A percentile compares a stretch with the other conserved stretches of the same genome.
Evolutionary conservation across 1,140 invertebrate species (phyloP).

Genomic region (Drosophila sp.): DNA sequence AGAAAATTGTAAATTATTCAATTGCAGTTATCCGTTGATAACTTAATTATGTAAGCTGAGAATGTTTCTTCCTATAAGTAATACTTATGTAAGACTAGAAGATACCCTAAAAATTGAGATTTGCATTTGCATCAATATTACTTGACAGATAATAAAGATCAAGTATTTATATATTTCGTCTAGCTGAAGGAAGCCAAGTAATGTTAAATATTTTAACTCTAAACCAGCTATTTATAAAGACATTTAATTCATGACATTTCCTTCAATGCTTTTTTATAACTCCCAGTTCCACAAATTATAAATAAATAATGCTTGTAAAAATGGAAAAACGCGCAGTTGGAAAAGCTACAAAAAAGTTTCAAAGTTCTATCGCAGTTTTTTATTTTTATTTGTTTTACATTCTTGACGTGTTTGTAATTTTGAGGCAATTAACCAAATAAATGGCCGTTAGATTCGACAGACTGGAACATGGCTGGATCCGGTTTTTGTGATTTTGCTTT

Average conservation of each 20-base stretch:
- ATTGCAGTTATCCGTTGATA: slow-evolving; percentile 20
- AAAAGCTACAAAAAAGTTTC: background rate
- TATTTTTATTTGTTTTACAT: slow-evolving; percentile 25
- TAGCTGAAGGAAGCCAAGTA: no score
- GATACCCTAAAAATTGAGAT: background rate
- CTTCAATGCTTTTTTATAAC: no score
- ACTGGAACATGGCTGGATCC: slow-evolving; percentile 40
- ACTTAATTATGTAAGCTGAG: slow-evolving; percentile 34
- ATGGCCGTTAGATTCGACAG: slow-evolving; percentile 35
- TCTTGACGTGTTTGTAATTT: slow-evolving; percentile 37
- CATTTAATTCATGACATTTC: no score
- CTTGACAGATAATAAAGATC: no score
- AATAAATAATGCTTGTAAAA: background rate
- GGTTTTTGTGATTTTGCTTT: slow-evolving; percentile 11
- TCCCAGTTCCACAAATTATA: background rate
- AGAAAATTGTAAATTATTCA: slow-evolving; percentile 28
- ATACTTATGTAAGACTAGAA: background rate
- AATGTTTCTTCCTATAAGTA: background rate
- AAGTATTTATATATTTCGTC: background rate
- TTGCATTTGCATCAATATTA: no score
- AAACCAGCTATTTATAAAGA: no score
- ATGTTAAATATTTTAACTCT: no score
- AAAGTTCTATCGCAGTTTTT: slow-evolving; percentile 15
- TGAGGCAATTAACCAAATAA: slow-evolving; percentile 49
- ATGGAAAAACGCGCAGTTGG: background rate